Base-by-base conservation (phyloP, 2,797 vertebrate genomes). In the Chrysocyon brachyurus region DNA sequence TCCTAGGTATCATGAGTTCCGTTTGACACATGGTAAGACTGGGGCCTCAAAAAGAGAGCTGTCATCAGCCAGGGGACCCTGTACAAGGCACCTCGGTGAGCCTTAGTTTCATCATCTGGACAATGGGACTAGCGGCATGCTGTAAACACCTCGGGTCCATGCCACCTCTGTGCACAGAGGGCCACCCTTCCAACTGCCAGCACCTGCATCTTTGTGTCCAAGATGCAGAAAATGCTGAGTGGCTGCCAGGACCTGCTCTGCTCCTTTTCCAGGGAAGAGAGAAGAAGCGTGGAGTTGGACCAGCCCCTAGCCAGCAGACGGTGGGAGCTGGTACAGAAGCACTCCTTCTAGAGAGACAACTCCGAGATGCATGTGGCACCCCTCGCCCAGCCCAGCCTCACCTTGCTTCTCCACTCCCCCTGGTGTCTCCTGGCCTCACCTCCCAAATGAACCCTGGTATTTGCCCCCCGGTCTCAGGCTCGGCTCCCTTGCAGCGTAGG, bases 111-210 rank as follows among this genome's bases (percentile, higher is more conserved):
- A 28, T 33, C 64, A n/a, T 56, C 81, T 92, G 84, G 70, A 46
- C 49, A 46, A 8, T 7, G 21, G 19, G 66, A 83, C 82, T 54
- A 21, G 24, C 1, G 2, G 12, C 7, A 0, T 4, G 17, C 6
- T 10, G 54, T 49, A 73, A 12, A 31, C 4, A 28, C 1, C 8
- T 7, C 1, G 2, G 2, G 16, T 59, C 82, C 61, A 33, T 7
- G 1, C 33, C 2, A 5, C 15, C 72, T 97, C 4, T 0, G 52
- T 12, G 0, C 31, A 61, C 2, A 1, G 0, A 0, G 31, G 28
- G 7, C 28, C 6, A 3, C 21, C 24, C 16, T 75, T 26, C 59
- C 3, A 57, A 12, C 57, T 4, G 12, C 88, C 68, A 64, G 54
- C 1, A 2, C 33, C 19, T 59, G 40, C 8, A 1, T 49, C 31